These are phyloP conservation scores for Aporrectodea caliginosa DNA, from an alignment of 1,140 invertebrate species.

Conservation along the genomic window DNA sequence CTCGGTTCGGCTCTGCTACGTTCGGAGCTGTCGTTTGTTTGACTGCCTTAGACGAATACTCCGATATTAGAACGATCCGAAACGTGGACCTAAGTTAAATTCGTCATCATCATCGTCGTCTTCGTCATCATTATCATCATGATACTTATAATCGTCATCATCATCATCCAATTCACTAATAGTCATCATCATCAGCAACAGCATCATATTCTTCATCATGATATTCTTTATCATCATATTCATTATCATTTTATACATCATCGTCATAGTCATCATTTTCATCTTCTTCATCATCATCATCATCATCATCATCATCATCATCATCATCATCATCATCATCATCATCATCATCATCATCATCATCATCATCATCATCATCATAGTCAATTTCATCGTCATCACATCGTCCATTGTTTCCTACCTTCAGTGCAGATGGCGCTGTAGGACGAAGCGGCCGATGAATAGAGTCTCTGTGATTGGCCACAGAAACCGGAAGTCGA, in stretches of 20 bases:
- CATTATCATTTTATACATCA: slow-evolving; percentile 33
- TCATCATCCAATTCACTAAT: too few species aligned
- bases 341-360: slow-evolving; percentile 34
- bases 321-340: slow-evolving; percentile 36
- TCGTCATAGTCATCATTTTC: slow-evolving; percentile 33
- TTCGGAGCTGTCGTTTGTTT: too few species aligned
- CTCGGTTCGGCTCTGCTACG: too few species aligned
- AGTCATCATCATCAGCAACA: slow-evolving; percentile 15
- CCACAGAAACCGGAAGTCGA: background rate
- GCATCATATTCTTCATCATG: background rate
- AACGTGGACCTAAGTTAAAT: too few species aligned
- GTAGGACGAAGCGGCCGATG: background rate
- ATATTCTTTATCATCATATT: slow-evolving; percentile 35
- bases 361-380: slow-evolving; percentile 4
- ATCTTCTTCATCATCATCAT: slow-evolving; percentile 32
- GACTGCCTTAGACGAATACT: too few species aligned
- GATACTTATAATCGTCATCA: too few species aligned
- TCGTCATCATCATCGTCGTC: background rate
- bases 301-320: slow-evolving; percentile 34
- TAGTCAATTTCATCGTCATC: slow-evolving; percentile 32
- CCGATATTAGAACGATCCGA: too few species aligned
- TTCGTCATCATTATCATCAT: slow-evolving; percentile 10
- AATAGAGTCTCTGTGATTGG: background rate
- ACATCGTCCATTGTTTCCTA: too few species aligned
- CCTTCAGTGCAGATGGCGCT: too few species aligned